Evolutionary conservation across 2,797 vertebrate species (phyloP).

Genomic region (Ataeniobius toweri): DNA sequence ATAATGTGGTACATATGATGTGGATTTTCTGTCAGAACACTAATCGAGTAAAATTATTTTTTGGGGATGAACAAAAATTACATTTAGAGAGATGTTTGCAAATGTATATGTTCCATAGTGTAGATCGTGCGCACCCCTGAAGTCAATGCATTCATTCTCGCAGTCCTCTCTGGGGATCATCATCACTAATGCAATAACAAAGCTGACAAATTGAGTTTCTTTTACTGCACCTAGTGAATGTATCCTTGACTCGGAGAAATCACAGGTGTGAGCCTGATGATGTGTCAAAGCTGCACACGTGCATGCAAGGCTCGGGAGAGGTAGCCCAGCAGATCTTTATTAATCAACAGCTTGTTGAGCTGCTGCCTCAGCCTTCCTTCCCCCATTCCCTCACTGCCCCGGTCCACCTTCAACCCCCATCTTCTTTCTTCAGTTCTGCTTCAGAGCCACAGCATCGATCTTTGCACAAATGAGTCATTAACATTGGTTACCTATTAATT

Average conservation of each 20-base stretch:
- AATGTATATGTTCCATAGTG: constrained; percentile 10
- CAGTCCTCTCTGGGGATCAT: constrained; percentile 40
- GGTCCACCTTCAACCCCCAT: constrained; percentile 67
- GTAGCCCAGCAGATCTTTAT: constrained; percentile 60
- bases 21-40: constrained; percentile 2
- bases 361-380: constrained; percentile 27
- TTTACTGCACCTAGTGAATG: constrained; percentile 59
- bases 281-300: constrained; percentile 37
- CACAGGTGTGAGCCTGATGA: constrained; percentile 55
- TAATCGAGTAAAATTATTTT: background rate
- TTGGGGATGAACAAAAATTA: constrained; percentile 5
- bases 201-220: constrained; percentile 69
- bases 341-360: constrained; percentile 73
- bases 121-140: constrained; percentile 22
- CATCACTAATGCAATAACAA: constrained; percentile 56
- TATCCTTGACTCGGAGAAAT: constrained; percentile 71
- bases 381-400: constrained; percentile 68
- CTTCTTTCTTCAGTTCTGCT: constrained; percentile 75
- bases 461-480: constrained; percentile 80
- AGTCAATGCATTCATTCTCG: constrained; percentile 27
- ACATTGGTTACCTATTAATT: constrained; percentile 78
- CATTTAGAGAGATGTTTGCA: constrained; percentile 6
- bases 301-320: constrained; percentile 51
- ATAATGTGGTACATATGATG: background rate
- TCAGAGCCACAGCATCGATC: constrained; percentile 20